Percentiles rank a stretch among this genome's conserved stretches.
These are phyloP conservation scores for Leucopternis melanops DNA, from an alignment of 2,113 vertebrate genomes.

Conservation along the genomic window DNA sequence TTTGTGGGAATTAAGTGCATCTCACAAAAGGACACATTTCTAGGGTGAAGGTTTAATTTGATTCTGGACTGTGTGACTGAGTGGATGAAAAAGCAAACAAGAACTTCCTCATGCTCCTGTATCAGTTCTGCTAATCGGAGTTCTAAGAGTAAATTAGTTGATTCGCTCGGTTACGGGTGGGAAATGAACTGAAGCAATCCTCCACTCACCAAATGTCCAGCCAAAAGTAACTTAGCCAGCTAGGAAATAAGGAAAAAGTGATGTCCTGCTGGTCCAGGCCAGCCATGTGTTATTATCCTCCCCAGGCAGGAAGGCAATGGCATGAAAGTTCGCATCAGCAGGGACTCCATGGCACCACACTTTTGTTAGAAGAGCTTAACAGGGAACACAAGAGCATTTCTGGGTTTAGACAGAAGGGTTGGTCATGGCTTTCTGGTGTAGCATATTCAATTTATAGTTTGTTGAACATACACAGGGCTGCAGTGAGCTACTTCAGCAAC, in stretches of 20 bases:
- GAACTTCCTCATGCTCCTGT: background rate
- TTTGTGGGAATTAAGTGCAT: background rate
- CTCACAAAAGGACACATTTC: constrained; percentile 34
- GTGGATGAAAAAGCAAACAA: constrained; percentile 18
- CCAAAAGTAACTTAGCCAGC: background rate
- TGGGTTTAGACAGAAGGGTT: background rate
- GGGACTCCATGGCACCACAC: background rate
- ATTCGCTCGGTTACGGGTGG: background rate
- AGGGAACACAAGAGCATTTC: background rate
- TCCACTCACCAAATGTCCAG: background rate
- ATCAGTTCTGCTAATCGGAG: background rate
- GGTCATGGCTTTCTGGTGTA: background rate
- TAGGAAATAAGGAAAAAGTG: background rate
- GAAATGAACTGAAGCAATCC: background rate
- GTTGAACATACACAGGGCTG: background rate
- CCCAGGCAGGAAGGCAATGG: background rate
- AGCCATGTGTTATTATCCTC: background rate
- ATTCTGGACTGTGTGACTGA: background rate
- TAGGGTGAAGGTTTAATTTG: constrained; percentile 12
- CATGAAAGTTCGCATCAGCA: background rate
- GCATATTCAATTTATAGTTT: background rate
- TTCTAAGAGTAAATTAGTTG: background rate
- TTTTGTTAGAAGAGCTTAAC: background rate
- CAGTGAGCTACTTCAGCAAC: background rate
- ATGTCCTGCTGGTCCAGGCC: background rate